Evolutionary conservation across 1,140 invertebrate genomes (phyloP).

Genomic region (Eufriesea mexicana): DNA sequence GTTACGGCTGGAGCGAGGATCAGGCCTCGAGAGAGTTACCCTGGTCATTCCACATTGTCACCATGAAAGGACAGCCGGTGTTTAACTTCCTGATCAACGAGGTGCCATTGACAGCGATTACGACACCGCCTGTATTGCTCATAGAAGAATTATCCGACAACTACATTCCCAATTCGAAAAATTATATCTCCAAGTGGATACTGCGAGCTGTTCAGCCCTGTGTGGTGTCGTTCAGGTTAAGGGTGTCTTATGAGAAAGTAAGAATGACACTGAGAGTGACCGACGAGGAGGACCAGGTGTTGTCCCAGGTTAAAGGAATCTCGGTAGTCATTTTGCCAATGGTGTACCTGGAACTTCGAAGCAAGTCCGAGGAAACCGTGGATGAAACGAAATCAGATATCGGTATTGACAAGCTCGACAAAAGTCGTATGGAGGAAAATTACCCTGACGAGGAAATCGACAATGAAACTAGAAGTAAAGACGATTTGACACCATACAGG

Average conservation of each 20-base stretch:
- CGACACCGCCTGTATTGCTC: conserved; percentile 20
- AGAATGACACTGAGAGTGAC: conserved; percentile 49
- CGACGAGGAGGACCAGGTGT: conserved; percentile 34
- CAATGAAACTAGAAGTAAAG: neutral
- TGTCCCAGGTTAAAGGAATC: conserved; percentile 48
- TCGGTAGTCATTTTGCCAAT: conserved; percentile 60
- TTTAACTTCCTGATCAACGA: conserved; percentile 37
- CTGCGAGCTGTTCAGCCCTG: conserved; percentile 23
- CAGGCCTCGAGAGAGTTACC: conserved; percentile 45
- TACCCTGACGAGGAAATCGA: neutral
- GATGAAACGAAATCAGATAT: rapidly evolving
- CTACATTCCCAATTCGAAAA: conserved; percentile 67
- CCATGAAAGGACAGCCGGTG: conserved; percentile 61
- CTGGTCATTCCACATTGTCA: conserved; percentile 71
- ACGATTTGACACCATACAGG: neutral
- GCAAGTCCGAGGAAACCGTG: rapidly evolving
- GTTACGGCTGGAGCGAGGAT: conserved; percentile 70
- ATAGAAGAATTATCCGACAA: conserved; percentile 55
- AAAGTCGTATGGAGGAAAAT: neutral
- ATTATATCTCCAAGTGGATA: conserved; percentile 61
- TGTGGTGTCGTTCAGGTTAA: conserved; percentile 62
- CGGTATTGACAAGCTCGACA: neutral
- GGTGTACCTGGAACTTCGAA: conserved; percentile 21
- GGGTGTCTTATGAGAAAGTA: conserved; percentile 47
- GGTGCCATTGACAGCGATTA: neutral